Conservation (phyloP, 1,140 invertebrate genomes). For the Dufourea novaeangliae region DNA sequence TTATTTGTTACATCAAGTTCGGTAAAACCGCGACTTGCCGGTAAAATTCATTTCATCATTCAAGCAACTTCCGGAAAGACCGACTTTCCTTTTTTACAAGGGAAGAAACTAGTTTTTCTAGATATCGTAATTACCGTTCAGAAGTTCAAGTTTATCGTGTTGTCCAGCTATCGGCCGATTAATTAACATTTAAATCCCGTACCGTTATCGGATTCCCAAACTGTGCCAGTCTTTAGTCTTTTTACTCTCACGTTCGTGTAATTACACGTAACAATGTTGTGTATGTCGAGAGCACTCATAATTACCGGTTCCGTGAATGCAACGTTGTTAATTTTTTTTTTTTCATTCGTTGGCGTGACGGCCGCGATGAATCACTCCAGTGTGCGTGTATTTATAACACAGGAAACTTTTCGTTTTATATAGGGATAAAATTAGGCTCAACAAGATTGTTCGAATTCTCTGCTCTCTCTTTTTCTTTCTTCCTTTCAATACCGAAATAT, state of each 20-base stretch:
- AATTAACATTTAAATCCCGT: not conserved
- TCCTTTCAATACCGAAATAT: too few relatives aligned
- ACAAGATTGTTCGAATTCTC: not conserved
- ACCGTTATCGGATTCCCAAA: not conserved
- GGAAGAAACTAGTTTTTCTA: not conserved
- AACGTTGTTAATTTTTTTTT: too few relatives aligned
- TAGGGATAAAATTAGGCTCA: not conserved
- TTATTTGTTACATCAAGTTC: not conserved
- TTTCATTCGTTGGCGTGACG: not conserved
- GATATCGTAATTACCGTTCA: not conserved
- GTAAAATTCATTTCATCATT: not conserved
- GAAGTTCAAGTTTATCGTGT: conserved; percentile 2
- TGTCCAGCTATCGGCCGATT: not conserved
- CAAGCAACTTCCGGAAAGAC: not conserved
- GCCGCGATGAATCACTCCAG: conserved; percentile 6
- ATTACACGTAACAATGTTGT: too few relatives aligned
- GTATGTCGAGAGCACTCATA: too few relatives aligned
- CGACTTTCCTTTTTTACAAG: not conserved
- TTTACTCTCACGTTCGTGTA: too few relatives aligned
- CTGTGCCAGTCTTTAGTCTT: not conserved
- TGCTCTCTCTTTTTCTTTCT: too few relatives aligned
- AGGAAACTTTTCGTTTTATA: not conserved
- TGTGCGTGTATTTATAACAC: conserved; percentile 17
- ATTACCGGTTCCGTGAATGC: too few relatives aligned
- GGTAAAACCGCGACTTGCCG: not conserved